These are phyloP conservation scores for Leptogaster cylindrica DNA, from an alignment of 2,888 invertebrate genomes.

Conservation along the genomic window DNA sequence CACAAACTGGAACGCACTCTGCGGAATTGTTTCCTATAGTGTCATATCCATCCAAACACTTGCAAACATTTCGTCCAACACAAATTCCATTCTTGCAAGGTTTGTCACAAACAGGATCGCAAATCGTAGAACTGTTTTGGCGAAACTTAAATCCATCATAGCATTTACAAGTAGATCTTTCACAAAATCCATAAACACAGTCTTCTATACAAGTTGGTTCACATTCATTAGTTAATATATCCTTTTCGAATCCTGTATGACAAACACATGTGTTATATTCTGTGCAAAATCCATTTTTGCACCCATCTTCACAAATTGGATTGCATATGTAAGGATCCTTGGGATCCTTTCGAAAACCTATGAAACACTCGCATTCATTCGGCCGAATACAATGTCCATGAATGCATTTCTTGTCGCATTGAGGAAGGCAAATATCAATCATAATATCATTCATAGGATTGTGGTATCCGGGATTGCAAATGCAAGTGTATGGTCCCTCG, in stretches of 20 bases:
- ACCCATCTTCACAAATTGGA: background rate
- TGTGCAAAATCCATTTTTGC: conserved; percentile 46
- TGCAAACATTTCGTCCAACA: conserved; percentile 57
- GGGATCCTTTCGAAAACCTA: background rate
- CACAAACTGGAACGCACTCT: conserved; percentile 29
- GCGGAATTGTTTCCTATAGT: background rate
- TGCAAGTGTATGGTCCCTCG: conserved; percentile 65
- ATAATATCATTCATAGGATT: conserved; percentile 10
- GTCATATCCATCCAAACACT: conserved; percentile 53
- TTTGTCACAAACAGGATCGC: conserved; percentile 57
- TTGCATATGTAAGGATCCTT: background rate
- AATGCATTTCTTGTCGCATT: conserved; percentile 50
- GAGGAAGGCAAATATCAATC: conserved; percentile 53
- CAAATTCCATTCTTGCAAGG: conserved; percentile 61
- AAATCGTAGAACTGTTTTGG: conserved; percentile 52
- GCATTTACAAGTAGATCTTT: conserved; percentile 24
- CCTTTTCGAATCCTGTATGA: background rate
- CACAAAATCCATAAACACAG: conserved; percentile 62
- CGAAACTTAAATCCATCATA: conserved; percentile 51
- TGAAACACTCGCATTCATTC: conserved; percentile 15
- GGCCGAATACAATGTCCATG: conserved; percentile 39
- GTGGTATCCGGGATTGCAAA: conserved; percentile 63
- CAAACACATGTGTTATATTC: conserved; percentile 44
- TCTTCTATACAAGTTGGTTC: conserved; percentile 64
- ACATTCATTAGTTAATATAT: conserved; percentile 15